phyloP scores from a whole-genome alignment of 2,888 invertebrate species.

The Griposia aprilina region DNA sequence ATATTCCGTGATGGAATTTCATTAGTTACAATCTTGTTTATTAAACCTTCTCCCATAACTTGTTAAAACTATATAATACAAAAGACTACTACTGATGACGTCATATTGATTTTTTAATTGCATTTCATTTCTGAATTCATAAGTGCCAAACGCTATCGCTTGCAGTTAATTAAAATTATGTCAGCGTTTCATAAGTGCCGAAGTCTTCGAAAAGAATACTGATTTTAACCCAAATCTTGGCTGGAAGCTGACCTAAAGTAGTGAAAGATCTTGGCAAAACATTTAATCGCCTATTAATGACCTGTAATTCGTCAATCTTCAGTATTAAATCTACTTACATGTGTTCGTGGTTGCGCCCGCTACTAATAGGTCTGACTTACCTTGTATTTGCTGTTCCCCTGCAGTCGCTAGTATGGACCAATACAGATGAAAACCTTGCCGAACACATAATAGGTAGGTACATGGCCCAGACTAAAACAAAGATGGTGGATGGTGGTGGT shows the following conservation, averaged over 20 bases:
- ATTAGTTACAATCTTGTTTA: conserved; percentile 11
- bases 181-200: background rate
- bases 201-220: conserved; percentile 9
- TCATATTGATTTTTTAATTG: conserved; percentile 15
- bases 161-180: conserved; percentile 15
- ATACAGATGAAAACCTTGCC: background rate
- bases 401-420: background rate
- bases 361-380: background rate
- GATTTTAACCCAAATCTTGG: conserved; percentile 6
- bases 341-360: background rate
- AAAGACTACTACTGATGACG: conserved; percentile 1
- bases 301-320: background rate
- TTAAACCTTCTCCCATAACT: conserved; percentile 4
- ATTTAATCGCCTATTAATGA: background rate
- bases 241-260: background rate
- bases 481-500: too few relatives aligned
- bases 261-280: background rate
- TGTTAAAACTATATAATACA: conserved; percentile 19
- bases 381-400: background rate
- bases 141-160: conserved; percentile 3
- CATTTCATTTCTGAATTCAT: conserved; percentile 1
- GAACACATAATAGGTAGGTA: background rate
- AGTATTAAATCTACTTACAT: background rate
- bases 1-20: conserved; percentile 3
- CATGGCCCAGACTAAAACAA: too few relatives aligned